Evolutionary conservation across 2,888 invertebrate species (phyloP).

Genomic region (Troides helena): DNA sequence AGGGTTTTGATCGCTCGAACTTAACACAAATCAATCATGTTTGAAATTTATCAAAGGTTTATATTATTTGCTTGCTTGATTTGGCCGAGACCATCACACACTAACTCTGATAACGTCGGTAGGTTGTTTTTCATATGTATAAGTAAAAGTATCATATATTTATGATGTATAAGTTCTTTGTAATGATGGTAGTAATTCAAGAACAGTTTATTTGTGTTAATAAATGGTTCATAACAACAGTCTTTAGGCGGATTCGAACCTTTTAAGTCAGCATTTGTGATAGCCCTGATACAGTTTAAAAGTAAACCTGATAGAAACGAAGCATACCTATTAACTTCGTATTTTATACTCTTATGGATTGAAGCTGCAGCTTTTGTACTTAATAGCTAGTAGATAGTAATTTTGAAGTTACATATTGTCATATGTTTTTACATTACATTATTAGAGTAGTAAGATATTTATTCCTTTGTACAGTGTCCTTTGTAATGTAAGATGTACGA

Average conservation of each 20-base stretch:
- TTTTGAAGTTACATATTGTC: too few species aligned
- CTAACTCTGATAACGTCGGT: slow-evolving; percentile 74
- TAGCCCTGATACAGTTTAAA: not conserved
- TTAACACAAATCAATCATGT: slow-evolving; percentile 10
- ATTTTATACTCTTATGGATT: not conserved
- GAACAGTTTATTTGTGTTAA: not conserved
- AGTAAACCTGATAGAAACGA: not conserved
- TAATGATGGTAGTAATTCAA: not conserved
- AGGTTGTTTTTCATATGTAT: slow-evolving; percentile 9
- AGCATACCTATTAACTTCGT: not conserved
- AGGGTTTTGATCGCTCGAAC: not conserved
- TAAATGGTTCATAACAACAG: not conserved
- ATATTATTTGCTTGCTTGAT: slow-evolving; percentile 57
- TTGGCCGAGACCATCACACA: slow-evolving; percentile 62
- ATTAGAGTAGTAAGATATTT: too few species aligned
- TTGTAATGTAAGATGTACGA: too few species aligned
- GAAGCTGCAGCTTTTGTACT: not conserved
- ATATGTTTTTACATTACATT: too few species aligned
- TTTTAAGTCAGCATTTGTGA: not conserved
- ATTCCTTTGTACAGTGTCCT: too few species aligned
- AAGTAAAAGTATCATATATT: not conserved
- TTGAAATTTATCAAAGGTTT: slow-evolving; percentile 23
- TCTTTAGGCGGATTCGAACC: not conserved
- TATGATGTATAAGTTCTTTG: not conserved
- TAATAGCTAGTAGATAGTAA: not conserved